Evolutionary conservation across 2,113 vertebrate genomes (phyloP).

Genomic region (Centropus unirufus): DNA sequence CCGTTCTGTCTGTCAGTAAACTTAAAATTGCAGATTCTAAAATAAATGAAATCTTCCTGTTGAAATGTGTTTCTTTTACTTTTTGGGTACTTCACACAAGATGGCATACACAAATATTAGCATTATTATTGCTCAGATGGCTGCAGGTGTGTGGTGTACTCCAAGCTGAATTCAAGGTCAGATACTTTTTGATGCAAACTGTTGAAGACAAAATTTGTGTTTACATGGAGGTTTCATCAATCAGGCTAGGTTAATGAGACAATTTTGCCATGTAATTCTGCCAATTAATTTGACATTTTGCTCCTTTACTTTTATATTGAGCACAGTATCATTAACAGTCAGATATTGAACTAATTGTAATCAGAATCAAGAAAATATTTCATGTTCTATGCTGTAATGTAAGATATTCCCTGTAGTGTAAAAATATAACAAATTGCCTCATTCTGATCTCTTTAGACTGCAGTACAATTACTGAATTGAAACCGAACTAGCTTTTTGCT

Average conservation of each 20-base stretch:
- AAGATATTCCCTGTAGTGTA: not conserved
- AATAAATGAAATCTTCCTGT: slow-evolving; percentile 58
- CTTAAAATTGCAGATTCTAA: slow-evolving; percentile 62
- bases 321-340: not conserved
- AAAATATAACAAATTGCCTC: not conserved
- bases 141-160: slow-evolving; percentile 64
- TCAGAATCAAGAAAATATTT: slow-evolving; percentile 48
- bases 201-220: slow-evolving; percentile 44
- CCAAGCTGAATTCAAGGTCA: slow-evolving; percentile 63
- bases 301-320: slow-evolving; percentile 29
- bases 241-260: slow-evolving; percentile 36
- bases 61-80: slow-evolving; percentile 37
- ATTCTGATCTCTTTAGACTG: not conserved
- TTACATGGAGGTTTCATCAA: slow-evolving; percentile 46
- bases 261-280: slow-evolving; percentile 37
- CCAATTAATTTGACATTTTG: slow-evolving; percentile 58
- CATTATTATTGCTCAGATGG: slow-evolving; percentile 18
- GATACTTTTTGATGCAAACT: slow-evolving; percentile 48
- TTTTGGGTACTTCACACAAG: slow-evolving; percentile 18
- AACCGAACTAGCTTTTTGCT: not conserved
- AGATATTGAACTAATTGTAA: slow-evolving; percentile 39
- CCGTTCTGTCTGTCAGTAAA: slow-evolving; percentile 56
- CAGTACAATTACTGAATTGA: not conserved
- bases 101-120: slow-evolving; percentile 46
- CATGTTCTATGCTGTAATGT: not conserved